A percentile compares a stretch with the other conserved stretches of the same genome.
phyloP scores from a whole-genome alignment of 2,888 invertebrate genomes.

The Tipula lateralis region DNA sequence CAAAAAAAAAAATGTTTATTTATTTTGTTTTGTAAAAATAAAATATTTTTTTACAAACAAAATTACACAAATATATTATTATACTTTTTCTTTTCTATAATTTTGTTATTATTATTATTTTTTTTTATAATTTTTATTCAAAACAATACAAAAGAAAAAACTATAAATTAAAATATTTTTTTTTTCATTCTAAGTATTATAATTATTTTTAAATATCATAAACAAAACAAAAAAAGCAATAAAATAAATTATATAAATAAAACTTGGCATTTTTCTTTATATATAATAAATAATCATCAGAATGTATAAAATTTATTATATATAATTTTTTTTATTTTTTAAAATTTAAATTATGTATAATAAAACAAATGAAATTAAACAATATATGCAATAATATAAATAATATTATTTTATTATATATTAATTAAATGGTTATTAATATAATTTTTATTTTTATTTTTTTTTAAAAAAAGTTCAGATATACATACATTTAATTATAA shows the following conservation, averaged over 20 bases:
- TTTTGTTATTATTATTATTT: background rate
- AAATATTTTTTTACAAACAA: background rate
- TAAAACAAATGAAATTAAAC: background rate
- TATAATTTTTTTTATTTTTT: background rate
- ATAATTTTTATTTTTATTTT: background rate
- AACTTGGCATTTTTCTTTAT: conserved; percentile 6
- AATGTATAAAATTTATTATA: background rate
- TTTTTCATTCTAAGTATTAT: background rate
- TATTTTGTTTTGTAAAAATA: background rate
- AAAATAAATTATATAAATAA: background rate
- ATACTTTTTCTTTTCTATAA: background rate
- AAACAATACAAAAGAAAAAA: background rate
- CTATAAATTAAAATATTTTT: background rate
- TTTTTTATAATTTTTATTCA: background rate
- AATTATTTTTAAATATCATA: conserved; percentile 12
- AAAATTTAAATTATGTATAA: background rate
- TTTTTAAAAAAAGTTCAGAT: background rate
- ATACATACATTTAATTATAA: background rate
- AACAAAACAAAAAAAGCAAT: background rate
- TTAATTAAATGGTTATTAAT: background rate
- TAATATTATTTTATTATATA: background rate
- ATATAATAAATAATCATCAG: background rate
- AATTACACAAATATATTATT: background rate
- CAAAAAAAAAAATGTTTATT: background rate
- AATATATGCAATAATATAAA: background rate